A percentile compares a stretch with the other conserved stretches of the same genome.
Evolutionary conservation across 1,140 invertebrate genomes (phyloP).

Genomic region (Triops longicaudatus): DNA sequence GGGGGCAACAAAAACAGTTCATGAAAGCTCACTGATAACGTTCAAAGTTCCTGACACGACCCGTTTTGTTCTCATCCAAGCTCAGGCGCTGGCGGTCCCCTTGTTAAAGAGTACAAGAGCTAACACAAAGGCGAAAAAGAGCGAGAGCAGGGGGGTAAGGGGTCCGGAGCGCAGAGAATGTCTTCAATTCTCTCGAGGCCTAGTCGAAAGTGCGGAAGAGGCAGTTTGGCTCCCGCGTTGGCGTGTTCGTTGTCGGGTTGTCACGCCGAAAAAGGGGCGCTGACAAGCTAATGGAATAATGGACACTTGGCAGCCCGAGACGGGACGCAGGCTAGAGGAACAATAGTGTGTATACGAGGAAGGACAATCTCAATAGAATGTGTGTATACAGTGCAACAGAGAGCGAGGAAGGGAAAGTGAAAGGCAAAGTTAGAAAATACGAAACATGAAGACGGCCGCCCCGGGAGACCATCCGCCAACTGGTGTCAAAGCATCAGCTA

Average conservation of each 20-base stretch:
- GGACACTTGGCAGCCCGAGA: slow-evolving; percentile 8
- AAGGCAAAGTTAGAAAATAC: not conserved
- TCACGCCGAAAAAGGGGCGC: slow-evolving; percentile 13
- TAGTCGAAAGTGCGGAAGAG: slow-evolving; percentile 13
- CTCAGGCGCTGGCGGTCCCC: not conserved
- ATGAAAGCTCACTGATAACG: not conserved
- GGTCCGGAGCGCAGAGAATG: not conserved
- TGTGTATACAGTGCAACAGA: too few relatives aligned
- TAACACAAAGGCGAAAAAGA: not conserved
- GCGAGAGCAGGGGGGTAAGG: too few relatives aligned
- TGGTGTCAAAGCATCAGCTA: slow-evolving; percentile 9
- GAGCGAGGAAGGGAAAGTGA: too few relatives aligned
- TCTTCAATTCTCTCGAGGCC: slow-evolving; percentile 10
- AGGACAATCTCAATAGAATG: not conserved
- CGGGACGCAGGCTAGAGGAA: not conserved
- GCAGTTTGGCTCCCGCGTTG: slow-evolving; percentile 3
- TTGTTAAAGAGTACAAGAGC: not conserved
- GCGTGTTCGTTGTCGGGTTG: not conserved
- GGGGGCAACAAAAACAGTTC: not conserved
- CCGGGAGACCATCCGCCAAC: not conserved
- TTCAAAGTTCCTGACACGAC: not conserved
- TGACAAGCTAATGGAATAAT: slow-evolving; percentile 15
- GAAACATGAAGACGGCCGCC: not conserved
- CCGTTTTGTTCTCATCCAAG: not conserved
- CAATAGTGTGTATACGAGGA: not conserved